Evolutionary conservation across 2,113 vertebrate species (phyloP), one percentile per base, ranked within the genome.

Genomic region (Nipponia nippon): DNA sequence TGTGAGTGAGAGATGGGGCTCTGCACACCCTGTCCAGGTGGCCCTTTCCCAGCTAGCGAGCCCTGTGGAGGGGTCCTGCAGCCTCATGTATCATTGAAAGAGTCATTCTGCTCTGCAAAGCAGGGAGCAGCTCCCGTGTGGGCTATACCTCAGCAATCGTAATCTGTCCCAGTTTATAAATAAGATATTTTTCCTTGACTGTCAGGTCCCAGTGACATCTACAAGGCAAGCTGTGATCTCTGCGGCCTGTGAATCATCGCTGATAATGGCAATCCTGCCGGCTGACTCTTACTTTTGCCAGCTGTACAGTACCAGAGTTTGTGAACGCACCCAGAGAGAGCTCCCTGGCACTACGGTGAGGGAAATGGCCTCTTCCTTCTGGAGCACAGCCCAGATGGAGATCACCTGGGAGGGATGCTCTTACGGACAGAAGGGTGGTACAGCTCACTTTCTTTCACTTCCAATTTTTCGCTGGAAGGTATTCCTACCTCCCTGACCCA

Each of bases 151-250:
- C 86, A 67, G 72, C 80, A 78, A 18, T 30, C 0, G 0, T 52
- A 88, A 63, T 73, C 89, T 0, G 0, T 71, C 56, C 40, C 42
- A 47, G 42, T 83, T 91, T 90, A 92, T 65, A 91, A 93, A 85
- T 52, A 87, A 88, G 82, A 83, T 80, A 50, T 85, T 96, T 95
- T 93, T 53, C 34, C 36, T 75, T 85, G 56, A 40, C 83, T 89
- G 52, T 72, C 83, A 90, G 80, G 91, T 94, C 83, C 69, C 67
- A 59, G 50, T 75, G 94, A 82, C 91, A 95, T 63, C 77, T 87
- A 29, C 40, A 52, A 79, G 65, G 81, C 89, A 49, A 87, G 47
- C 63, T 93, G 89, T 89, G 92, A 71, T 92, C 89, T 93, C 84
- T 87, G 11, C 38, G 76, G 76, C 80, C 86, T 87, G 67, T 78